Evolutionary conservation across 2,888 invertebrate genomes (phyloP).

Genomic region (Ophion ellenae): DNA sequence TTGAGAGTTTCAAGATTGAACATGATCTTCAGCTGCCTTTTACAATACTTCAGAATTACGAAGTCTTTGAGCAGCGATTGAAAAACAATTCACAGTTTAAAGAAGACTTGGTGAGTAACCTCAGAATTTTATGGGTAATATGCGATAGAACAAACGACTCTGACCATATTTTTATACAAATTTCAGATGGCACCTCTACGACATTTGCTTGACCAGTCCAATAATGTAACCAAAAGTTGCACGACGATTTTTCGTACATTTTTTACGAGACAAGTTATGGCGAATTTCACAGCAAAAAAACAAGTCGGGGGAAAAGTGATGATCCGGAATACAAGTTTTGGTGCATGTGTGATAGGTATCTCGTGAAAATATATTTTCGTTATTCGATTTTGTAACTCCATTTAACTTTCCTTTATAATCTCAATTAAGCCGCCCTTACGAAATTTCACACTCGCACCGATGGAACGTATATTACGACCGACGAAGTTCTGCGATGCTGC

Average conservation of each 20-base stretch:
- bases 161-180: not conserved
- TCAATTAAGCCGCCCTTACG: slow-evolving; percentile 18
- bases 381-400: not conserved
- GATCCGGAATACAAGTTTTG: slow-evolving; percentile 7
- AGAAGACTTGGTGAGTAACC: slow-evolving; percentile 10
- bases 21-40: slow-evolving; percentile 14
- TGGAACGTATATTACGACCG: slow-evolving; percentile 11
- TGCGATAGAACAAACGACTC: not conserved
- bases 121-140: not conserved
- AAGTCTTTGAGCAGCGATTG: not conserved
- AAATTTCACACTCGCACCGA: slow-evolving; percentile 12
- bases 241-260: not conserved
- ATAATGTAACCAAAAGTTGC: slow-evolving; percentile 15
- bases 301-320: slow-evolving; percentile 22
- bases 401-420: not conserved
- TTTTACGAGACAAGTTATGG: slow-evolving; percentile 7
- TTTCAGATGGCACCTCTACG: slow-evolving; percentile 2
- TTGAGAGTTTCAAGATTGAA: slow-evolving; percentile 1
- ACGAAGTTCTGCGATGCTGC: not conserved
- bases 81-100: not conserved
- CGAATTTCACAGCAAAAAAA: slow-evolving; percentile 29
- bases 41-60: not conserved
- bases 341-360: slow-evolving; percentile 24
- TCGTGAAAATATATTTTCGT: not conserved
- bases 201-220: slow-evolving; percentile 15